Evolutionary conservation across 2,797 vertebrate species (phyloP), one percentile per base, ranked within the genome.

Genomic region (Mycteria americana): DNA sequence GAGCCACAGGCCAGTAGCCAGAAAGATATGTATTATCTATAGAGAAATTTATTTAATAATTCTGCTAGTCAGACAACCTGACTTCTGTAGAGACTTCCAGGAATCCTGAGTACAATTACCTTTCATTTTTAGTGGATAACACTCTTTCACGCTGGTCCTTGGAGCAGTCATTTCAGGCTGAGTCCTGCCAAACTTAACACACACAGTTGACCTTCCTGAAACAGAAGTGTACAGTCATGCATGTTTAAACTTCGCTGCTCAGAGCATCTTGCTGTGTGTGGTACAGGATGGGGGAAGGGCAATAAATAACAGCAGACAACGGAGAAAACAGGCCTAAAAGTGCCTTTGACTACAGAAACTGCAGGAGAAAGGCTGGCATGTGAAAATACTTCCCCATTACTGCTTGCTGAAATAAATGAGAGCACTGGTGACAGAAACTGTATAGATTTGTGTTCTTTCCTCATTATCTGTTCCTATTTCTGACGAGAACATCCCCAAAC

Each of bases 391-490:
- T 92, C 65, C 79, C 79, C 45, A 69, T 90, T 93, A 90, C 68
- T 60, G 72, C 90, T 91, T 85, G 86, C 68, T 82, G 86, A 76
- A 88, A 65, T 94, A 95, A 90, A 92, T 7, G 43, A 91, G 92
- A 92, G 59, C 53, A 21, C 45, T n/a, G 48, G 93, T 95, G 92
- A 85, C 64, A 92, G 88, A 85, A 93, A 86, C n/a, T 2, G 6
- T 82, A 79, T 35, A 68, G 76, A 33, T 94, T 87, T 83, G 83
- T 95, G 89, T 74, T 92, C 67, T 89, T 92, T 54, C 83, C 92
- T 97, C 93, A 93, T 97, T 97, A 97, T 93, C 72, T 67, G 67
- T 89, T 74, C 53, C 67, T 82, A 9, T 89, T 96, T 92, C 78
- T 92, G 79, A 87, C 0, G 14, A 63, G 69, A 92, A 74, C 82